These are phyloP conservation scores for Glareola pratincola DNA, from an alignment of 2,113 vertebrate species.

Conservation along the genomic window DNA sequence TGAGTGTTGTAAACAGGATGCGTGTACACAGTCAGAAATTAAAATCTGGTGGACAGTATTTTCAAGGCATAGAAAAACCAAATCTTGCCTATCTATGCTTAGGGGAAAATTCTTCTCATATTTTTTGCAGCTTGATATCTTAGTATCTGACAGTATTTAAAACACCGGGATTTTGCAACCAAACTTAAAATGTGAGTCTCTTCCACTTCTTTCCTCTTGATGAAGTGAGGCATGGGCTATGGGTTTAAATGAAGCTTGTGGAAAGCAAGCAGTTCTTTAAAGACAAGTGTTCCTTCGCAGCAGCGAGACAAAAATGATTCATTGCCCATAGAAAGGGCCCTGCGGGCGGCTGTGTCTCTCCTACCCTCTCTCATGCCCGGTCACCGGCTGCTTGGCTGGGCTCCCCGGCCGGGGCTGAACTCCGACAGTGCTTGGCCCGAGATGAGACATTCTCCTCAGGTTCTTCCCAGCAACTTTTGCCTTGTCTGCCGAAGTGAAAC, in stretches of 20 bases:
- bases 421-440: fast-evolving
- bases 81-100: neutral
- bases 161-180: neutral
- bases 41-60: neutral
- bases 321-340: neutral
- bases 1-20: neutral
- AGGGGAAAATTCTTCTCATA: neutral
- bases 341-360: neutral
- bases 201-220: neutral
- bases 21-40: neutral
- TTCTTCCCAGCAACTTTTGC: neutral
- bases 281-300: neutral
- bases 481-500: neutral
- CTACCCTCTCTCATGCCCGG: neutral
- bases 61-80: neutral
- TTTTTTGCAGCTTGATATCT: neutral
- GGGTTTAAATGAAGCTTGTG: neutral
- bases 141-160: neutral
- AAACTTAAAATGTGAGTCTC: neutral
- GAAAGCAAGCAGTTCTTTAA: neutral
- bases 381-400: neutral
- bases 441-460: neutral
- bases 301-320: neutral
- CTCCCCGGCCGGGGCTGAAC: neutral
- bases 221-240: neutral